Conservation (phyloP, 2,888 invertebrate genomes). For the Lamellibrachia columna region DNA sequence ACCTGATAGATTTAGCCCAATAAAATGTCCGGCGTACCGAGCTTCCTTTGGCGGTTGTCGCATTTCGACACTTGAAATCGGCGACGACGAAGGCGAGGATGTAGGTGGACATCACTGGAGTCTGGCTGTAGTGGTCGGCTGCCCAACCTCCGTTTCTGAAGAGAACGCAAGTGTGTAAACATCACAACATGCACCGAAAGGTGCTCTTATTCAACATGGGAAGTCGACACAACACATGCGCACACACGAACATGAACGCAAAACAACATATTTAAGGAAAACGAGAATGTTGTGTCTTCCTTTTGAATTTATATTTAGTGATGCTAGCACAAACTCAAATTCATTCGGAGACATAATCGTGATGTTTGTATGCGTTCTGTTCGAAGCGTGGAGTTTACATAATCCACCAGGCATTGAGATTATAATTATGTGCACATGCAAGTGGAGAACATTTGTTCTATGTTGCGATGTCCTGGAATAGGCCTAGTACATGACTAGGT, state of each 20-base stretch:
- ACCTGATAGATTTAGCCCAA: neutral
- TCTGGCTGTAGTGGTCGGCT: slow-evolving; percentile 39
- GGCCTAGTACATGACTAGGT: neutral
- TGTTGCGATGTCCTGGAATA: too few species aligned
- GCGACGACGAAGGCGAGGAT: slow-evolving; percentile 43
- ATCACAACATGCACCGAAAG: neutral
- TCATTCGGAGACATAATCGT: neutral
- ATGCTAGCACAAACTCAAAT: neutral
- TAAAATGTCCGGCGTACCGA: neutral
- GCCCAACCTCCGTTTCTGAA: slow-evolving; percentile 35
- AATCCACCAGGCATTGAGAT: neutral
- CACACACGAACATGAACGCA: neutral
- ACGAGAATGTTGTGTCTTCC: neutral
- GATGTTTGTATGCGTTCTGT: neutral
- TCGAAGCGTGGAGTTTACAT: neutral
- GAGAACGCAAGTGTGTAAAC: neutral
- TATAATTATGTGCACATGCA: neutral
- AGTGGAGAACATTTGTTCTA: neutral
- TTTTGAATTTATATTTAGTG: neutral
- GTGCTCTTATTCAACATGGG: neutral
- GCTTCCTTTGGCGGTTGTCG: neutral
- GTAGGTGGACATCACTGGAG: slow-evolving; percentile 42
- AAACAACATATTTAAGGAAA: neutral
- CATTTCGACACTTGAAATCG: slow-evolving; percentile 37
- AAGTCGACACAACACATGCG: neutral